Evolutionary conservation across 2,113 vertebrate species (phyloP).

Genomic region (Gnathonemus echidnorhynchus): DNA sequence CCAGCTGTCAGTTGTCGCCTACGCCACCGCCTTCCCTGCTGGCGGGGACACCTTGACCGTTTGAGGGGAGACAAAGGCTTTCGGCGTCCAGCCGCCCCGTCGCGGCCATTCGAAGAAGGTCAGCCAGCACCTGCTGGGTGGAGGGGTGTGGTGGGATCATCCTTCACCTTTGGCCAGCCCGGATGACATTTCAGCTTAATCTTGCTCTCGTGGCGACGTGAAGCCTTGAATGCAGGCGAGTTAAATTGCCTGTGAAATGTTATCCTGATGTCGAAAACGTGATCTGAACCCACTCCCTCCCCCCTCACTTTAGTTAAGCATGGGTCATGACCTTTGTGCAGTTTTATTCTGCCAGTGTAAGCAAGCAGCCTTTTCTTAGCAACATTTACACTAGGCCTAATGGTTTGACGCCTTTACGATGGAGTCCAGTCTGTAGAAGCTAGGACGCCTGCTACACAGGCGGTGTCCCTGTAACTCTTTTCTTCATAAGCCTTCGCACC

Average conservation of each 20-base stretch:
- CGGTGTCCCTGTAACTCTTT: not conserved
- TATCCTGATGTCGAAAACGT: not conserved
- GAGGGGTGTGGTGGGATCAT: not conserved
- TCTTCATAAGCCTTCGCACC: not conserved
- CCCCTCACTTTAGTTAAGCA: not conserved
- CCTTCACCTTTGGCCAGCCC: constrained; percentile 9
- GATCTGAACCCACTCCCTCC: not conserved
- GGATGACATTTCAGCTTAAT: constrained; percentile 23
- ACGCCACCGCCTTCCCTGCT: not conserved
- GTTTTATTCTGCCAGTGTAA: not conserved
- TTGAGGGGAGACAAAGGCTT: not conserved
- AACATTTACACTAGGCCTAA: not conserved
- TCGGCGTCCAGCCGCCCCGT: not conserved
- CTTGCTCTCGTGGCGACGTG: not conserved
- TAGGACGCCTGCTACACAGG: not conserved
- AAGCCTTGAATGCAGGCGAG: constrained; percentile 1
- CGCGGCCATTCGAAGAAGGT: constrained; percentile 5
- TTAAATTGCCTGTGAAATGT: not conserved
- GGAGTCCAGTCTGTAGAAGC: not conserved
- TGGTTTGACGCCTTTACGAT: not conserved
- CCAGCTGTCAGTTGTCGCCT: not conserved
- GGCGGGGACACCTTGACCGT: not conserved
- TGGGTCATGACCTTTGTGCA: not conserved
- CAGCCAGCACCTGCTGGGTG: not conserved
- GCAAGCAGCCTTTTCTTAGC: not conserved